Evolutionary conservation across 2,113 vertebrate genomes (phyloP).

Genomic region (Prolemur simus): DNA sequence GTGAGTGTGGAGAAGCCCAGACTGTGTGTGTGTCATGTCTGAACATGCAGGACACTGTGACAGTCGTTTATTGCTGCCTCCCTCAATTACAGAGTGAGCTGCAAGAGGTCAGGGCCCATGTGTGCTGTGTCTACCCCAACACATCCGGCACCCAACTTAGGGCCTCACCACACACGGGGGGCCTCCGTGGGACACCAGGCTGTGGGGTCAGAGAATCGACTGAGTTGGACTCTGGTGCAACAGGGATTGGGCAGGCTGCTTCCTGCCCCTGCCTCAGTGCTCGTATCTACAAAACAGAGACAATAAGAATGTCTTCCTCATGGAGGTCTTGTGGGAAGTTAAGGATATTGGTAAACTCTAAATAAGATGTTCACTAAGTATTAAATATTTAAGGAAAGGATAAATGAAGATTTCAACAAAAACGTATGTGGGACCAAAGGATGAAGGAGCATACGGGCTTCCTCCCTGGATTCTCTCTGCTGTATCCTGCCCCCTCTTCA

Average conservation of each 20-base stretch:
- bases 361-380: neutral
- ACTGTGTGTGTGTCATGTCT: no score
- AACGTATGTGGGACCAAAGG: neutral
- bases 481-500: neutral
- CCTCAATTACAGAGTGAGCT: neutral
- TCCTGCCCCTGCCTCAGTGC: neutral
- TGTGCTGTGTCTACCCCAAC: accelerated
- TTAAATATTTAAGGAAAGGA: neutral
- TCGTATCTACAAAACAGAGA: neutral
- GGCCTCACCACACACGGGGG: no score
- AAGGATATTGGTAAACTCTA: neutral
- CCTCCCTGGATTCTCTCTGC: neutral
- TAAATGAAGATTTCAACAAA: neutral
- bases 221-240: neutral
- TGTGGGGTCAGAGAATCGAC: neutral
- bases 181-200: neutral
- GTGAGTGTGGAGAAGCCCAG: no score
- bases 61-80: neutral
- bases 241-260: neutral
- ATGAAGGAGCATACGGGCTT: neutral
- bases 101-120: neutral
- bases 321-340: neutral
- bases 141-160: no score
- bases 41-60: no score
- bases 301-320: neutral